Evolutionary conservation across 2,113 vertebrate species (phyloP).

Genomic region (Cnemophilus loriae): DNA sequence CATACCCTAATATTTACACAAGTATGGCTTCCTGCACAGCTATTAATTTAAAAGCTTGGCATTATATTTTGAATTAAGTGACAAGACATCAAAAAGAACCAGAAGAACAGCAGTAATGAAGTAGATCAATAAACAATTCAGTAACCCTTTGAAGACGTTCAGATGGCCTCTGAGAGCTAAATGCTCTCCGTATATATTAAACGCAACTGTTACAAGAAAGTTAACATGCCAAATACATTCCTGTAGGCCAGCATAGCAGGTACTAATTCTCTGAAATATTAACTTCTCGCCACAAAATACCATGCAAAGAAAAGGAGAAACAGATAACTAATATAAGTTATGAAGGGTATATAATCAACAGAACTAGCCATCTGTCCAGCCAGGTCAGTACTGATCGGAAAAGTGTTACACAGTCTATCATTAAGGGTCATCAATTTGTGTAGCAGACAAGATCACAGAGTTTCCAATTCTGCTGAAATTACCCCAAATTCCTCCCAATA

Average conservation of each 20-base stretch:
- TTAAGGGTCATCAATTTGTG: background rate
- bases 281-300: background rate
- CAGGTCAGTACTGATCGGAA: background rate
- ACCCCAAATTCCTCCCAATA: background rate
- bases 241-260: background rate
- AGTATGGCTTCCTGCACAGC: background rate
- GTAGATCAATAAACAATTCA: slow-evolving; percentile 42
- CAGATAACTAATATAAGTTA: background rate
- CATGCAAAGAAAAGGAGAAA: background rate
- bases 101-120: slow-evolving; percentile 31
- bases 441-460: background rate
- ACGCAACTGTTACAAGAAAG: background rate
- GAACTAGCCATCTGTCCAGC: background rate
- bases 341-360: background rate
- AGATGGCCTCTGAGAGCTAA: slow-evolving; percentile 1
- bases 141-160: slow-evolving; percentile 13
- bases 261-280: background rate
- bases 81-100: slow-evolving; percentile 35
- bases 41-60: slow-evolving; percentile 19
- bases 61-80: slow-evolving; percentile 7
- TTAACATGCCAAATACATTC: background rate
- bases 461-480: background rate
- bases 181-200: background rate
- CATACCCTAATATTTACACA: slow-evolving; percentile 18
- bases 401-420: background rate